Evolutionary conservation across 2,113 vertebrate species (phyloP).

Genomic region (Epinephelus moara): DNA sequence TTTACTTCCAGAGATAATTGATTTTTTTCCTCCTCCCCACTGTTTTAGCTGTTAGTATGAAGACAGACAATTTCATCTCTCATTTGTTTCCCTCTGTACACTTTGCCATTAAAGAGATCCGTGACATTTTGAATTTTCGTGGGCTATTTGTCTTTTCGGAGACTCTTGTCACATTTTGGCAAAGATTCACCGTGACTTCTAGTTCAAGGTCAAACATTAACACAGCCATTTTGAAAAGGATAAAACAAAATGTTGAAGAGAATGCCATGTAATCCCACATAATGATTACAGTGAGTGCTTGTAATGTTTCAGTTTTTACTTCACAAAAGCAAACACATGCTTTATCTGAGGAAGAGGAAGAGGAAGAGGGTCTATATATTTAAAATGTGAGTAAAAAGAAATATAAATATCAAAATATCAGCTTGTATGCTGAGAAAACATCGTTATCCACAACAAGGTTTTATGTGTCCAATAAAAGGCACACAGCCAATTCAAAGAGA

Average conservation of each 20-base stretch:
- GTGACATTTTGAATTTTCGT: slow-evolving; percentile 26
- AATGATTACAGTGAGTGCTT: background rate
- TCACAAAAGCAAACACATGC: background rate
- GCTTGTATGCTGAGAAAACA: background rate
- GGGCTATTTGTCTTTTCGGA: background rate
- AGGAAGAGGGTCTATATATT: background rate
- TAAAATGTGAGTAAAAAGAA: background rate
- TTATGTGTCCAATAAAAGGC: slow-evolving; percentile 37
- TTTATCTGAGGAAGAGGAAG: background rate
- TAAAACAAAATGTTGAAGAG: slow-evolving; percentile 2
- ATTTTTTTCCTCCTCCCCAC: slow-evolving; percentile 1
- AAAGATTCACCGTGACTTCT: background rate
- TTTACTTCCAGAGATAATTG: slow-evolving; percentile 29
- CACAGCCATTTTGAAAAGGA: background rate
- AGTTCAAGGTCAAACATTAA: background rate
- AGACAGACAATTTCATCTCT: slow-evolving; percentile 34
- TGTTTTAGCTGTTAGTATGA: background rate
- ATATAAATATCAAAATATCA: background rate
- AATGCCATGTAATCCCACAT: background rate
- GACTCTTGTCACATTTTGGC: background rate
- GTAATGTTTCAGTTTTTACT: background rate
- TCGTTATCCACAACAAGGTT: slow-evolving; percentile 12
- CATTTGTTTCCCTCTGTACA: background rate
- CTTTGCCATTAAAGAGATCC: slow-evolving; percentile 15
- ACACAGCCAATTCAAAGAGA: slow-evolving; percentile 15